Conservation (phyloP, 1,140 invertebrate species). For the Drosophila miranda region DNA sequence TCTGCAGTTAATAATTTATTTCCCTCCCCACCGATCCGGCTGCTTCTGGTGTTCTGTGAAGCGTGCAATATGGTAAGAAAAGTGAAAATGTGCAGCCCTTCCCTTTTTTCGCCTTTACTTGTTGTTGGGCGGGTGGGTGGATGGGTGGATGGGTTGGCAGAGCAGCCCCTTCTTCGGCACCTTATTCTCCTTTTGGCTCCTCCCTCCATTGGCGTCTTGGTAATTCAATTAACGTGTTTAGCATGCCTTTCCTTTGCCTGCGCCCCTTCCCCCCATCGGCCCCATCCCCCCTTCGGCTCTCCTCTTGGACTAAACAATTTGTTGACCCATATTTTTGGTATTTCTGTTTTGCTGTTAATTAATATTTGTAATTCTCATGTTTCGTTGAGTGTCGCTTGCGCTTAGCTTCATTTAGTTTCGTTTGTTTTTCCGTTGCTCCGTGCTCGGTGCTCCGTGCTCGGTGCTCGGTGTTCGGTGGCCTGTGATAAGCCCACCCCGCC, state of each 20-base stretch:
- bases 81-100: slow-evolving; percentile 36
- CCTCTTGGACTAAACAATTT: slow-evolving; percentile 4
- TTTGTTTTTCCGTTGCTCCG: neutral
- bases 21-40: neutral
- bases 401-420: neutral
- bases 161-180: slow-evolving; percentile 17
- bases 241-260: slow-evolving; percentile 1
- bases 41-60: slow-evolving; percentile 6
- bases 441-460: slow-evolving; percentile 10
- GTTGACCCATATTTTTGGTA: slow-evolving; percentile 47
- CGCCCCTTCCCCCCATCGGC: no score
- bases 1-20: slow-evolving; percentile 46
- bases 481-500: slow-evolving; percentile 28
- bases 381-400: neutral
- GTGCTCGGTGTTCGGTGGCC: slow-evolving; percentile 10
- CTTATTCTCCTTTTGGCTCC: no score
- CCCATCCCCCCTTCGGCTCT: no score
- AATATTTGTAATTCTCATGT: slow-evolving; percentile 58
- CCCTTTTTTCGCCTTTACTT: slow-evolving; percentile 1
- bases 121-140: neutral
- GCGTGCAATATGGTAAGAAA: slow-evolving; percentile 41
- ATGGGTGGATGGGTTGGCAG: neutral
- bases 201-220: slow-evolving; percentile 36
- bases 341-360: slow-evolving; percentile 51
- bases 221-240: slow-evolving; percentile 65